These are phyloP conservation scores for Tubulanus polymorphus DNA, from an alignment of 2,888 invertebrate species.

Conservation along the genomic window DNA sequence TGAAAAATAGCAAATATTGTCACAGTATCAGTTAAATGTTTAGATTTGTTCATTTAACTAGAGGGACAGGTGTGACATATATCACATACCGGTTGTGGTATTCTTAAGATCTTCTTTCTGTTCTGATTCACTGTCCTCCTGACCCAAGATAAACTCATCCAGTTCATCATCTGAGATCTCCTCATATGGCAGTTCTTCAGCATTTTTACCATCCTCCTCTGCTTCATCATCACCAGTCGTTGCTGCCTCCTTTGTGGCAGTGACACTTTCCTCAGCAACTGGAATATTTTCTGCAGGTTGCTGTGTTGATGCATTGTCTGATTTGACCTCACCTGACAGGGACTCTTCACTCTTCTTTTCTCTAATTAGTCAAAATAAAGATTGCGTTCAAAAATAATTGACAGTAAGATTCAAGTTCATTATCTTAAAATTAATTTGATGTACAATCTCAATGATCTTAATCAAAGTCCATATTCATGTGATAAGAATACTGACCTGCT, in stretches of 20 bases:
- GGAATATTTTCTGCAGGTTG: too few relatives aligned
- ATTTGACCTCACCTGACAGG: too few relatives aligned
- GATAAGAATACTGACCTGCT: too few relatives aligned
- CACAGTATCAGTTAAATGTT: neutral
- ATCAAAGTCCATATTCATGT: too few relatives aligned
- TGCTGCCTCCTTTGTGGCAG: neutral
- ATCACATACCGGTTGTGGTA: constrained; percentile 6
- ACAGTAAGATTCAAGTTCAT: too few relatives aligned
- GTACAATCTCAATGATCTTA: too few relatives aligned
- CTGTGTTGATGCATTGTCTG: too few relatives aligned
- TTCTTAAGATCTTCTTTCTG: constrained; percentile 15
- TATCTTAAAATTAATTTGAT: too few relatives aligned
- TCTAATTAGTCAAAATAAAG: too few relatives aligned
- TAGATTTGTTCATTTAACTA: neutral
- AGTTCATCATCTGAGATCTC: constrained; percentile 42
- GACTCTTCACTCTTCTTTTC: too few relatives aligned
- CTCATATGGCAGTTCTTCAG: constrained; percentile 26
- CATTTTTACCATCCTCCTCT: constrained; percentile 18
- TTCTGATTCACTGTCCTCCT: constrained; percentile 29
- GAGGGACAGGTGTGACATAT: constrained; percentile 20
- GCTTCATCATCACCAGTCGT: constrained; percentile 20
- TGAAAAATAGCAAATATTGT: constrained; percentile 29
- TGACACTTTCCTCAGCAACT: too few relatives aligned
- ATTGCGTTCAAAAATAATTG: too few relatives aligned
- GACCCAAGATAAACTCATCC: constrained; percentile 3